phyloP scores from a whole-genome alignment of 2,113 vertebrate genomes.

The Oostethus manadensis region DNA sequence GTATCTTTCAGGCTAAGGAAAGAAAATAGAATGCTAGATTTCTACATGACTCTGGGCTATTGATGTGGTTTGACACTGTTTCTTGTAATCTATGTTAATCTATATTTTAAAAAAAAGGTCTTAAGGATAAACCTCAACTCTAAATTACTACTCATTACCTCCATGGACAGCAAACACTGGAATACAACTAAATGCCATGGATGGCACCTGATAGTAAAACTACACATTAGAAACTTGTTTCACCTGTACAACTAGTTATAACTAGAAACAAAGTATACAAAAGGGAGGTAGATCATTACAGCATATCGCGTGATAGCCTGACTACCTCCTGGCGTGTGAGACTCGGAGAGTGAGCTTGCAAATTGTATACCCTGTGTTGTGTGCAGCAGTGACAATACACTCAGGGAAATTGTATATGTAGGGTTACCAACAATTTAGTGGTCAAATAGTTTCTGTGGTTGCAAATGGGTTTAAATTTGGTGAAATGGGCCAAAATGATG shows the following conservation, averaged over 20 bases:
- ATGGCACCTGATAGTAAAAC: not conserved
- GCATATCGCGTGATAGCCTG: no score
- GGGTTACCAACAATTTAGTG: no score
- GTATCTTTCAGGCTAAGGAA: not conserved
- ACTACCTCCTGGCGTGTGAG: not conserved
- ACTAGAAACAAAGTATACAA: constrained; percentile 10
- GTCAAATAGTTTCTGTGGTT: no score
- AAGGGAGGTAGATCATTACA: not conserved
- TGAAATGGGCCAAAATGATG: no score
- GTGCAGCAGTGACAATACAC: constrained; percentile 45
- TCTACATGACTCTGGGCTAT: not conserved
- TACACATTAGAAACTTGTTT: constrained; percentile 8
- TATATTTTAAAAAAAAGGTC: not conserved
- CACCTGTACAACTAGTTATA: constrained; percentile 26
- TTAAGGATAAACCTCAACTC: not conserved
- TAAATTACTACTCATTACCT: not conserved
- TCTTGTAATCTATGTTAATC: not conserved
- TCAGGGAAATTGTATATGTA: not conserved
- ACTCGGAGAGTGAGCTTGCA: not conserved
- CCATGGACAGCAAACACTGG: not conserved
- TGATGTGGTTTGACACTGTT: not conserved
- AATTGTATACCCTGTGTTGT: not conserved
- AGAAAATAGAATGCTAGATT: not conserved
- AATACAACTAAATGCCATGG: not conserved
- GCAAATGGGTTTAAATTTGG: no score